Base-by-base conservation (phyloP, 2,888 invertebrate species). In the Maniola hyperantus region DNA sequence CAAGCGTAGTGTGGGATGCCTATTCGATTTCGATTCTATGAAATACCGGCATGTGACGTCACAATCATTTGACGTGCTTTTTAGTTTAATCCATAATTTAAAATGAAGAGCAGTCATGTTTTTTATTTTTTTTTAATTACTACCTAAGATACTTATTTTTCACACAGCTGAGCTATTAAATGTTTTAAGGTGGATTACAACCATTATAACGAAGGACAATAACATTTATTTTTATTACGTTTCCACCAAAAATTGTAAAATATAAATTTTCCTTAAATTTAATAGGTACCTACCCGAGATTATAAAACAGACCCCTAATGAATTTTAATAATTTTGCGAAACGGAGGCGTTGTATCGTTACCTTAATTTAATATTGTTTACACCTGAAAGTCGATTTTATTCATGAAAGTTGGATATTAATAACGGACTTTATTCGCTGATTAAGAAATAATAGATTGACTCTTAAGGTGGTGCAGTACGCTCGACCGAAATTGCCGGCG, bases 251-350 rank as follows among this genome's bases (percentile, higher is more conserved):
- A 20, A 20, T 57, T 42, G 39, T 15, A 57, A 57, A 57, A 42
- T 39, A 42, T 57, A 57, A 54, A 42, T 57, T 42, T 55, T 57
- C 39, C 42, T 42, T 20, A 57, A 18, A 15, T 48, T 57, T 48
- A 59, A 59, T 53, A 26, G 13, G 26, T 26, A 20, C 18, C 6
- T 11, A 15, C 55, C 36, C 20, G 13, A 42, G 57, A 42, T 42
- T 42, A 39, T 42, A 42, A 42, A 57, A 26, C 39, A 57, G 39
- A 57, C 20, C 20, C 39, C 13, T 18, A 26, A 57, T 57, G 20
- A 57, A 57, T 42, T 57, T 57, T 57, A n/a, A 55, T 57, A n/a
- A 55, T 55, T 55, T 18, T 39, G 34, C 53, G 18, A 42, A 57
- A 39, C 39, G 39, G 57, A 20, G 20, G 18, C 42, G 20, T 55